Evolutionary conservation across 2,888 invertebrate genomes (phyloP).

Genomic region (Acanthopleura granulata): DNA sequence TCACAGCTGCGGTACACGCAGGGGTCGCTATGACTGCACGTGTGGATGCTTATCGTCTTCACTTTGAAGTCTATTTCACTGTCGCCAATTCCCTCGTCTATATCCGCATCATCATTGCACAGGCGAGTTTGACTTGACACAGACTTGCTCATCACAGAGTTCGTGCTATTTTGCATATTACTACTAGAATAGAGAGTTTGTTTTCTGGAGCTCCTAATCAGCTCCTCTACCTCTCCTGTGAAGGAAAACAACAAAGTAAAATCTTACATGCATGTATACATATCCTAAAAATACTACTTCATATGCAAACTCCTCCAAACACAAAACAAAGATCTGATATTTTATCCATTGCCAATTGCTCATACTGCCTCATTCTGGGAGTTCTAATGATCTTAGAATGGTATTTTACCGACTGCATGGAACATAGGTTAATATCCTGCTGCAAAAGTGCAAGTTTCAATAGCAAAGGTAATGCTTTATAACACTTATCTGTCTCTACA

Average conservation of each 20-base stretch:
- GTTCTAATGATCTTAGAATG: no score
- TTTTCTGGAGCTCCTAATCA: constrained; percentile 23
- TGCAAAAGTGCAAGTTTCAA: no score
- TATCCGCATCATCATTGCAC: constrained; percentile 14
- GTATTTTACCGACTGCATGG: no score
- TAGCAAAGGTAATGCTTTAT: no score
- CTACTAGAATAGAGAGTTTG: background rate
- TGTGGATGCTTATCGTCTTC: constrained; percentile 17
- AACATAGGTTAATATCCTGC: no score
- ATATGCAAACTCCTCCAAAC: no score
- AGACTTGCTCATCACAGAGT: background rate
- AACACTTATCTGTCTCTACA: no score
- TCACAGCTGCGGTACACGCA: constrained; percentile 49
- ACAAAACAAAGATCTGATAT: no score
- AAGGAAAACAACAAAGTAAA: background rate
- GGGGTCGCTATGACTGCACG: constrained; percentile 50
- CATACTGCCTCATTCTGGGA: no score
- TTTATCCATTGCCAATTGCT: no score
- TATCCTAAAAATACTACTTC: no score
- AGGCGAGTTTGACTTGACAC: background rate
- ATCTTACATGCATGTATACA: no score
- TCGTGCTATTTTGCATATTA: background rate
- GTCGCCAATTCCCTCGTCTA: constrained; percentile 27
- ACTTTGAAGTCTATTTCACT: constrained; percentile 24
- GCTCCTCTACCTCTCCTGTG: constrained; percentile 27